These are phyloP conservation scores for Antitype chi DNA, from an alignment of 2,888 invertebrate species.

Conservation along the genomic window DNA sequence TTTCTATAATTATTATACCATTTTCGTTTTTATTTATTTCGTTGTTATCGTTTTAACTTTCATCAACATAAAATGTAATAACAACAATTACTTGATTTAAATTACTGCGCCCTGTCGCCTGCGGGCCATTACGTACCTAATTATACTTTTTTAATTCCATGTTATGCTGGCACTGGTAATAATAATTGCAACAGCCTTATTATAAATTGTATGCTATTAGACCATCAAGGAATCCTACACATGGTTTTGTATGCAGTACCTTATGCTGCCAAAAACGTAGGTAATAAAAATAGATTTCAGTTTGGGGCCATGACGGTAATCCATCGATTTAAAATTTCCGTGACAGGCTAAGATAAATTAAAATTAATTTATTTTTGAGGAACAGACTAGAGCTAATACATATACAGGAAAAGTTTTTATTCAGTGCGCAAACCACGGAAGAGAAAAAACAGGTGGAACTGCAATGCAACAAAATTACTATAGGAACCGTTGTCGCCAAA, in stretches of 20 bases:
- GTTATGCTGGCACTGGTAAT: background rate
- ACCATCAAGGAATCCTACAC: constrained; percentile 25
- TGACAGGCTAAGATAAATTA: no score
- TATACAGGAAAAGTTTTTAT: no score
- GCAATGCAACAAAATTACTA: no score
- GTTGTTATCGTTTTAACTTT: background rate
- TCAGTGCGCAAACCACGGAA: no score
- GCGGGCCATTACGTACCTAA: background rate
- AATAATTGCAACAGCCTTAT: constrained; percentile 15
- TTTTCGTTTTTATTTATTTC: background rate
- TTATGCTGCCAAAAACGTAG: constrained; percentile 47
- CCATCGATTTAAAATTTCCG: no score
- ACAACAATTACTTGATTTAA: background rate
- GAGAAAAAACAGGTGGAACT: no score
- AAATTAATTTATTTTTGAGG: no score
- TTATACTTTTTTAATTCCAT: background rate
- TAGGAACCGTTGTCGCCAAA: no score
- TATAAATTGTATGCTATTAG: constrained; percentile 4
- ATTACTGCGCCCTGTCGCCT: background rate
- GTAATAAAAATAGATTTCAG: background rate
- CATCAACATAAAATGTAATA: background rate
- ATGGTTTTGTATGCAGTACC: constrained; percentile 28
- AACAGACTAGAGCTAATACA: no score
- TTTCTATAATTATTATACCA: background rate
- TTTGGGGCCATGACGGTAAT: background rate